phyloP scores from a whole-genome alignment of 1,140 invertebrate genomes.

The Meloidogyne floridensis region DNA sequence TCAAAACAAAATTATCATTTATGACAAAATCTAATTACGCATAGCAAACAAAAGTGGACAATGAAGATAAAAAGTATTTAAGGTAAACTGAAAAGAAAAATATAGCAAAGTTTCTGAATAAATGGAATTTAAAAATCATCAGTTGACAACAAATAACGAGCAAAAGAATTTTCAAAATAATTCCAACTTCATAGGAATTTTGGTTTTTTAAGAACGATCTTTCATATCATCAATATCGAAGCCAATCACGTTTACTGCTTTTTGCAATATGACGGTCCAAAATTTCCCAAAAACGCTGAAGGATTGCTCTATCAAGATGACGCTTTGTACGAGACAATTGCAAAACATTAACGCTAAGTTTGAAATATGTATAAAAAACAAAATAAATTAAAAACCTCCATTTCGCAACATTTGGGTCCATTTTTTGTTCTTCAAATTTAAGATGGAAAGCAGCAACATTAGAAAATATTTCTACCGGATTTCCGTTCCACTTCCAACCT shows the following conservation, averaged over 20 bases:
- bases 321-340: slow-evolving; percentile 86
- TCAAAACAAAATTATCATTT: background rate
- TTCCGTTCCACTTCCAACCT: slow-evolving; percentile 96
- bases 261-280: slow-evolving; percentile 92
- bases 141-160: background rate
- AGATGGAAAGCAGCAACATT: slow-evolving; percentile 96
- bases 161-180: background rate
- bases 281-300: slow-evolving; percentile 95
- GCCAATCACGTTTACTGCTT: slow-evolving; percentile 71
- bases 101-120: background rate
- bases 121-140: too few relatives aligned
- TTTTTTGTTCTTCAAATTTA: slow-evolving; percentile 90
- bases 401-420: slow-evolving; percentile 88
- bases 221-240: slow-evolving; percentile 9
- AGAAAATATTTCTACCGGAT: slow-evolving; percentile 92
- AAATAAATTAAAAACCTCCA: slow-evolving; percentile 74
- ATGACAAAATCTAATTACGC: background rate
- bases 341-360: slow-evolving; percentile 78
- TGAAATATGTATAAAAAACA: too few relatives aligned
- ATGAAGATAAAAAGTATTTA: background rate
- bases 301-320: slow-evolving; percentile 89
- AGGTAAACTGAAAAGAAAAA: background rate
- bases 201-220: background rate
- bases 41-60: too few relatives aligned
- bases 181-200: background rate